phyloP scores from a whole-genome alignment of 64 coral and sea anemone species.

The Porites lutea region DNA sequence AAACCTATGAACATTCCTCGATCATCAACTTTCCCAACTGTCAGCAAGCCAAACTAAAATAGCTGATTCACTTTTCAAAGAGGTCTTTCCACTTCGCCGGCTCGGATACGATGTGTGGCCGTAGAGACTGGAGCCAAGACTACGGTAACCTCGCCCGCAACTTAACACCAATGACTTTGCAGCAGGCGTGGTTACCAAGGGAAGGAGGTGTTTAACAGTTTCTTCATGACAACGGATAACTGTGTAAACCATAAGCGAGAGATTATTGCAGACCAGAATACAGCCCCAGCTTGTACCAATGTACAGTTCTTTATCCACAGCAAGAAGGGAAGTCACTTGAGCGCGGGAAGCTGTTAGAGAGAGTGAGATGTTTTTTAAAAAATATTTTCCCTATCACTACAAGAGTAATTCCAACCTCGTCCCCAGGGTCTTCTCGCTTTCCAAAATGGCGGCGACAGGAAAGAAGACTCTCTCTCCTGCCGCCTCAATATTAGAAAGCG shows the following conservation, averaged over 20 bases:
- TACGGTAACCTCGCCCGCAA: constrained; percentile 92
- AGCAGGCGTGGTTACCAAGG: constrained; percentile 87
- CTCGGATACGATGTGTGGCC: constrained; percentile 86
- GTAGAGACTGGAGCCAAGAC: constrained; percentile 77
- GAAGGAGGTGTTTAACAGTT: constrained; percentile 78
- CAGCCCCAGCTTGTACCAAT: constrained; percentile 96
- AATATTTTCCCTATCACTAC: neutral
- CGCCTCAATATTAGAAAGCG: too few species aligned
- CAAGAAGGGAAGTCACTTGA: constrained; percentile 94
- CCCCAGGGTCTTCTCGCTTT: too few species aligned
- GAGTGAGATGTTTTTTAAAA: neutral
- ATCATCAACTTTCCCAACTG: constrained; percentile 69
- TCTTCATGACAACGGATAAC: constrained; percentile 94
- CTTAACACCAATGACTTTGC: constrained; percentile 78
- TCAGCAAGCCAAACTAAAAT: constrained; percentile 86
- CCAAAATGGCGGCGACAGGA: too few species aligned
- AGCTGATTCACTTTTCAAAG: constrained; percentile 78
- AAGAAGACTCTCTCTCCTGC: too few species aligned
- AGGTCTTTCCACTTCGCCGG: constrained; percentile 80
- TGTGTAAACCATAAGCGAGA: constrained; percentile 89
- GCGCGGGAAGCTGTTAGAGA: constrained; percentile 70
- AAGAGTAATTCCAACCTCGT: too few species aligned
- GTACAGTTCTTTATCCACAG: constrained; percentile 89
- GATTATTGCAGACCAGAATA: constrained; percentile 92
- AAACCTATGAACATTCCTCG: neutral